Evolutionary conservation across 2,888 invertebrate species (phyloP).

Genomic region (Silvanus unidentatus): DNA sequence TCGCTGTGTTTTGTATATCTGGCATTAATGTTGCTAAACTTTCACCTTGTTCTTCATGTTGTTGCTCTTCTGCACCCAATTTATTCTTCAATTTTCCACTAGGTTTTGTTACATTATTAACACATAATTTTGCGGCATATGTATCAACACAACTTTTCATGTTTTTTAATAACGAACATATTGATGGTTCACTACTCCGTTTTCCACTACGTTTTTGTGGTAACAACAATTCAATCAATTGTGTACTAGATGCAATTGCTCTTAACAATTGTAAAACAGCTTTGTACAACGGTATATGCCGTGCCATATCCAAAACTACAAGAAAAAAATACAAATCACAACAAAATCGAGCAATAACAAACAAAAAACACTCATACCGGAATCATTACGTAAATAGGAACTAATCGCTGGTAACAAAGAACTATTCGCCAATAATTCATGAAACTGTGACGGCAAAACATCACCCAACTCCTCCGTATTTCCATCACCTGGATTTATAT

Average conservation of each 20-base stretch:
- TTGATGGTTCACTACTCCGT: conserved; percentile 51
- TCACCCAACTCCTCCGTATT: conserved; percentile 44
- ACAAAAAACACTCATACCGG: conserved; percentile 49
- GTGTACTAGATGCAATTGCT: conserved; percentile 62
- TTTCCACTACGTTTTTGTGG: conserved; percentile 46
- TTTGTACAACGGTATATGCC: conserved; percentile 88
- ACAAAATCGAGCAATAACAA: neutral
- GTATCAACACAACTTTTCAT: conserved; percentile 91
- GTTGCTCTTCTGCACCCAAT: conserved; percentile 46
- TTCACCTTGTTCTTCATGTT: conserved; percentile 82
- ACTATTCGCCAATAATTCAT: conserved; percentile 72
- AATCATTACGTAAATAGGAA: conserved; percentile 89
- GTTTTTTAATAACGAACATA: conserved; percentile 72
- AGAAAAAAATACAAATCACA: conserved; percentile 7
- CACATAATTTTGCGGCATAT: conserved; percentile 74
- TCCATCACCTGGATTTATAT: conserved; percentile 70
- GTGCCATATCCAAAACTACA: conserved; percentile 90
- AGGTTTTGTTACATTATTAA: conserved; percentile 22
- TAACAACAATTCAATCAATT: conserved; percentile 56
- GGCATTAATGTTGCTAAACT: conserved; percentile 84
- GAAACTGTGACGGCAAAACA: conserved; percentile 63
- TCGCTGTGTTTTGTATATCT: conserved; percentile 75
- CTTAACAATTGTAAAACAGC: conserved; percentile 77
- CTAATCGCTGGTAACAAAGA: conserved; percentile 82
- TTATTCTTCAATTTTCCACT: conserved; percentile 31